Base-by-base conservation (phyloP, 1,140 invertebrate genomes). In the Drosophila novamexicana region DNA sequence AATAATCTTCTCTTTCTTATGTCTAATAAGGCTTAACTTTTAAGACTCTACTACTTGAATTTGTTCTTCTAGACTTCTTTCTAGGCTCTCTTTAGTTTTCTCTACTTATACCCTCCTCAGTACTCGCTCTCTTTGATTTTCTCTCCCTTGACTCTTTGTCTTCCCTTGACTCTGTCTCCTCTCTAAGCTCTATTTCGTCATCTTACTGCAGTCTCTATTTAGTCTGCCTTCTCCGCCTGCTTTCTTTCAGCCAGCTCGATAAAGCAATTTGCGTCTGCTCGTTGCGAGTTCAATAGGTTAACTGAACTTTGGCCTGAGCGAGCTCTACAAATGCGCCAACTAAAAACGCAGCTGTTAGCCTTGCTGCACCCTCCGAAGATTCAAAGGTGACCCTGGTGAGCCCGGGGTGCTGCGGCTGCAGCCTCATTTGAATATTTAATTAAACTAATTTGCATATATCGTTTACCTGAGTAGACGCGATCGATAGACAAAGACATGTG, bases 371-470 rank as follows among this genome's bases (percentile, higher is more conserved):
- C 74, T 81, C 32, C 40, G 49, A 22, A 34, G 2, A 57, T 16
- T 14, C 16, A 5, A 45, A 52, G 47, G 64, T 37, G 50, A 65
- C 53, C 62, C 32, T 42, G 54, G 32, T 54, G 29, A 6, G 7
- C 7, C 12, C 32, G 50, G 50, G 50, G 47, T 59, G 64, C 18
- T 47, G 39, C 42, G 44, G 54, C 50, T 42, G 12, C 32, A 29
- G 22, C 10, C 83, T 84, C 63, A 84, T 88, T 88, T 84, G 68
- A 80, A 88, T 88, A 77, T 88, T 81, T 84, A 88, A 88, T 90
- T 84, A 89, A 88, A 84, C 84, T 72, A 81, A 88, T 88, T 88
- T 88, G 77, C 79, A 79, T 79, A 84, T 81, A 86, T 82, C 76
- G 77, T 56, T 89, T 89, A 88, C 84, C 77, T 81, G 77, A 70